Base-by-base conservation (phyloP, 2,888 invertebrate species). In the Pinctada fucata region DNA sequence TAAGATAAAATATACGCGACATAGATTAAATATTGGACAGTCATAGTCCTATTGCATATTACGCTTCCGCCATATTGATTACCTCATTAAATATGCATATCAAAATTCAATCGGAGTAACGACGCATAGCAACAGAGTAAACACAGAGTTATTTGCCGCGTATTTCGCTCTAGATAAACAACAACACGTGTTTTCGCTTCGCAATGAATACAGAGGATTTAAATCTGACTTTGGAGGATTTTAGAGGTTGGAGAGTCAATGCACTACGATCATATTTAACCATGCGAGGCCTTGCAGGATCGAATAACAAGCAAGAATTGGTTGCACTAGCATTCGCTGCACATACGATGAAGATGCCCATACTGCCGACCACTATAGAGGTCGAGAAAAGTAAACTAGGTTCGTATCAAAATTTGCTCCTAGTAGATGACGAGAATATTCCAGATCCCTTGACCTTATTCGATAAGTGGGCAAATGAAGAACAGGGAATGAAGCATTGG, bases 251-350 rank as follows among this genome's bases (percentile, higher is more conserved):
- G 66, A 66, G 16, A n/a, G 16, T 66, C 8, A 10, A 52, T 52
- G 58, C 58, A 8, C 10, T 52, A 10, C 10, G 31, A 10, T 5
- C 6, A 10, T 66, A 10, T 5, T 66, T 66, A 16, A n/a, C 16
- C 16, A n/a, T 5, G 6, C 10, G 66, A 16, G 66, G 66, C n/a
- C 16, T 66, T 10, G 4, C 31, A 5, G 66, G 10, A 10, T 10
- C 66, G 4, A 5, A 16, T 10, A 66, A 5, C 16, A 66, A 66
- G n/a, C n/a, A 5, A n/a, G 66, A 66, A 16, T 16, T 66, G 6
- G 66, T 66, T 5, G 66, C 66, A 5, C 66, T 66, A 16, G 6
- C 66, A 66, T 66, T 66, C 31, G 66, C 66, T 10, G 66, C 66
- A 4, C 10, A 10, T 16, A 10, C 66, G 4, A 5, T 66, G 16